Evolutionary conservation across 2,888 invertebrate species (phyloP).

Genomic region (Augiades crinisus): DNA sequence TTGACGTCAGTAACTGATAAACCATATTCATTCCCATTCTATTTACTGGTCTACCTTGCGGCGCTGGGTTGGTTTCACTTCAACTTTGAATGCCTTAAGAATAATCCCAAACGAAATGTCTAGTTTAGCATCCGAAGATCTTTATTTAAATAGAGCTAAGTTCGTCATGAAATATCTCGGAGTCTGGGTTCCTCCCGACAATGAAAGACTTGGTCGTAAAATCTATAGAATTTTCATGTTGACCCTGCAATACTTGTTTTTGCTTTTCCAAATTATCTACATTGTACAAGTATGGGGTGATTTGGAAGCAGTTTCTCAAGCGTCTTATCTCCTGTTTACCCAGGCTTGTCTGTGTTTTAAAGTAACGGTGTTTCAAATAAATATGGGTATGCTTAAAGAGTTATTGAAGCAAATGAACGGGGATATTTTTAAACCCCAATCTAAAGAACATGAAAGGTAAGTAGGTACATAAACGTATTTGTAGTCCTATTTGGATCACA

Average conservation of each 20-base stretch:
- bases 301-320: constrained; percentile 63
- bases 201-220: constrained; percentile 44
- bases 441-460: constrained; percentile 51
- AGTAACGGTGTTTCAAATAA: constrained; percentile 58
- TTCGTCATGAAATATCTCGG: constrained; percentile 65
- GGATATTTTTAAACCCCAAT: constrained; percentile 53
- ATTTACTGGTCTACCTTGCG: too few species aligned
- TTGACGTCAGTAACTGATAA: too few species aligned
- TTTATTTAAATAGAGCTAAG: constrained; percentile 62
- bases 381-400: constrained; percentile 46
- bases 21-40: too few species aligned
- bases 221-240: constrained; percentile 53
- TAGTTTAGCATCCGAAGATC: constrained; percentile 42
- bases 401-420: constrained; percentile 54
- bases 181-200: constrained; percentile 54
- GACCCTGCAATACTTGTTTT: constrained; percentile 55
- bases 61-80: too few species aligned
- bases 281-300: constrained; percentile 67
- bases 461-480: not conserved
- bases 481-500: too few species aligned
- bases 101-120: too few species aligned
- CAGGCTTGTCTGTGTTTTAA: constrained; percentile 71
- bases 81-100: too few species aligned
- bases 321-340: constrained; percentile 63
- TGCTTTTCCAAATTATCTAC: constrained; percentile 62